Evolutionary conservation across 2,888 invertebrate genomes (phyloP), one percentile per base, ranked within the genome.

Genomic region (Chrysolina haemoptera): DNA sequence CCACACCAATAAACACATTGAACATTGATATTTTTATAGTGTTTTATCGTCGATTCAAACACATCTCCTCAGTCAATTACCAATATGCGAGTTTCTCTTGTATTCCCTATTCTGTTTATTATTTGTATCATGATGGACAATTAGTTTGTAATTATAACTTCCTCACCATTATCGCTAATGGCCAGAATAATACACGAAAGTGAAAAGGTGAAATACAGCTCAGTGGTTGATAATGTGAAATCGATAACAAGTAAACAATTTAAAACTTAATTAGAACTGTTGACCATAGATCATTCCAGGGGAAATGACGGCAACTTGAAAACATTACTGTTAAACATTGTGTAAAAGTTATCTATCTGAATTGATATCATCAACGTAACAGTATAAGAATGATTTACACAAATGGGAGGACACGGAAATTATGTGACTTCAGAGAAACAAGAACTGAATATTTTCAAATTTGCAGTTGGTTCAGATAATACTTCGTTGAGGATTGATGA

Each of bases 201-300:
- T 20, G 66, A 55, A 66, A n/a, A 66, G 64, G 59, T 71, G 50
- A 71, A 71, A 43, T 71, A 66, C 66, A 12, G 22, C 43, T 53
- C 18, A 18, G 40, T 40, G 27, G 16, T n/a, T 35, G 59, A 46
- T 71, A 71, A 71, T 71, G 71, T 50, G 43, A 66, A 71, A 71
- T 71, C 71, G 18, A 71, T 71, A 55, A 53, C 22, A n/a, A 65
- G 66, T 71, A 66, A 71, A 71, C 66, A 71, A 46, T 71, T 53
- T 55, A 40, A 46, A 71, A 66, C 35, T 66, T 43, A 66, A 71
- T 71, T 71, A 66, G 43, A 66, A 71, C 71, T 53, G 53, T 59
- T 46, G 55, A 27, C 46, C 59, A 8, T 66, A 59, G 18, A 55
- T 71, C 43, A 66, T 66, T 40, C 11, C 27, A 41, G 14, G 35